Base-by-base conservation (phyloP, 2,113 vertebrate species). In the Amblyopsis rosae region DNA sequence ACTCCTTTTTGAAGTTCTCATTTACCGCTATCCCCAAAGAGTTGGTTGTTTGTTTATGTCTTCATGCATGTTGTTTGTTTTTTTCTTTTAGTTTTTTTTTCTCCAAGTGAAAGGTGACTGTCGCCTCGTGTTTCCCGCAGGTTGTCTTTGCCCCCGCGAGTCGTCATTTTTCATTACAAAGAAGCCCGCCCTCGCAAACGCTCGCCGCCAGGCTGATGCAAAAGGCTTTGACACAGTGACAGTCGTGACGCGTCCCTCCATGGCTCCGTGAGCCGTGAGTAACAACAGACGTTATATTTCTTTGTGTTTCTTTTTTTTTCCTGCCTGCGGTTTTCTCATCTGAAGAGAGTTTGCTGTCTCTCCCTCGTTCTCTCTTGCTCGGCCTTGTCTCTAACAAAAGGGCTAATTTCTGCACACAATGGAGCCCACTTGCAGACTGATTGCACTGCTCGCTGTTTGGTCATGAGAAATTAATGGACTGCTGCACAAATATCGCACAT, bases 111-210 rank as follows among this genome's bases (percentile, higher is more conserved):
- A 3, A 65, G 70, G 67, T 67, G 70, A 69, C 79, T 70, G 64
- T 15, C 51, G 54, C n/a, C 47, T 65, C n/a, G 9, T 10, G 17
- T 57, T 51, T 15, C 32, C 17, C 19, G 8, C 17, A 73, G 65
- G 76, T 63, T 67, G 60, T 68, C 71, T 72, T 81, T 75, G 60
- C 79, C 70, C 56, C 9, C 32, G 12, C 17, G 63, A 82, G 80
- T 86, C 80, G 68, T 88, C 80, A 84, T 82, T 88, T 85, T 87
- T 84, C 76, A 87, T 82, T 82, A 85, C 79, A 82, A 72, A 79
- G 77, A 66, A 54, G 54, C 64, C 59, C 82, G 62, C 79, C 74
- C 76, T 72, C 73, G 59, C 76, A 68, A 56, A 10, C 47, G 13
- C 26, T 54, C 61, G 72, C 51, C 51, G 70, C 74, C 67, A 45